Evolutionary conservation across 2,113 vertebrate genomes (phyloP), one percentile per base, ranked within the genome.

Genomic region (Peromyscus maniculatus): DNA sequence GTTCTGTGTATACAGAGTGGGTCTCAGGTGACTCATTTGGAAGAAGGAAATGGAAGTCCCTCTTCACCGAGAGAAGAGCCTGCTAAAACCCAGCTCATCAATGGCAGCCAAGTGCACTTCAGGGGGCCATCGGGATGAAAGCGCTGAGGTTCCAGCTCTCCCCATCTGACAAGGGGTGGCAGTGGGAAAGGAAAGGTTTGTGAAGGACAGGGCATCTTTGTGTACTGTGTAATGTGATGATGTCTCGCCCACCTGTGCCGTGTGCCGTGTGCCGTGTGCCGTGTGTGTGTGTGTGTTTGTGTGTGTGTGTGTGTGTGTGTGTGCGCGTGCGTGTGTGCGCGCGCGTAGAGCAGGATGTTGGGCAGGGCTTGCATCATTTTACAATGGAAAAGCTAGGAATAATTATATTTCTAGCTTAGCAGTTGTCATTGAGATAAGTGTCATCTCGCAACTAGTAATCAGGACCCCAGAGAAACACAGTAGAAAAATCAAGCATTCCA

Each of bases 31-130:
- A 88, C 62, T n/a, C 78, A 52, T 92, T 84, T 80, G 39, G 39
- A 94, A 39, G 79, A 89, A 64, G 33, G 91, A 96, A 93, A 91
- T 46, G 87, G 87, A 90, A 33, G 82, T 19, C 46, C 8, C 21
- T 5, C n/a, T 33, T 2, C 52, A 52, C n/a, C 22, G 57, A 96
- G 92, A 64, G 89, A 74, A 84, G 87, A 75, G 43, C 46, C 69
- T 49, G 3, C 67, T 92, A 92, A 90, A 95, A 72, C 0, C 36
- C 49, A 11, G 66, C 87, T 94, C 87, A 2, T 66, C 82, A 10
- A 59, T 0, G 7, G 49, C 72, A 33, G 10, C 7, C 17, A 84
- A 66, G 84, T 67, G 43, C 31, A 69, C 84, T 69, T 67, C 84
- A 87, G 84, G 64, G 84, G 43, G 19, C 43, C 64, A 52, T 87